Evolutionary conservation across 2,113 vertebrate species (phyloP), one percentile per base, ranked within the genome.

Genomic region (Pardalotus punctatus): DNA sequence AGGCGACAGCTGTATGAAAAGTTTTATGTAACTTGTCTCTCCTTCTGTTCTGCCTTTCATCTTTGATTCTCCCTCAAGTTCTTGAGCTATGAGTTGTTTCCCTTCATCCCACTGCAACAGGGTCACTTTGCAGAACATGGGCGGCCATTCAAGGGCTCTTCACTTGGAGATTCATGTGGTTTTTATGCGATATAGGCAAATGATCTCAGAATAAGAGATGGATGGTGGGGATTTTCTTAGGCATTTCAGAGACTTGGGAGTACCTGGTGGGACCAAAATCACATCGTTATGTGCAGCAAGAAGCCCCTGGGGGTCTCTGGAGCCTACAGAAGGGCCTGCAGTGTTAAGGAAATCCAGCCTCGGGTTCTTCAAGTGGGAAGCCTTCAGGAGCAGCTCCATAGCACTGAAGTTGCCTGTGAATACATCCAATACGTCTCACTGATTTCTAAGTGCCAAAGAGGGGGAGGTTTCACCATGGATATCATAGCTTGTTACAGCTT

Each of bases 101-200:
- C 17, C 12, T 38, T 67, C 25, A 42, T 67, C 29, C 38, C 14
- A 33, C 17, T 72, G 20, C 11, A 50, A 12, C 1, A 47, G 17
- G 45, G 11, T 83, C 7, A 35, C 80, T 93, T 82, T 67, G 28
- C 8, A 58, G 57, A 72, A 18, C 8, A 6, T 0, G 0, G 6
- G 7, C 45, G 21, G 27, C 18, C 0, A 0, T 50, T 61, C 22
- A 62, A 76, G 43, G 17, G 9, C 67, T 6, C 7, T 51, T 76
- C 14, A 24, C 19, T 11, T 3, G 11, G 14, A 80, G 16, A 0
- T 77, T 28, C 27, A 1, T 47, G 14, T 27, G n/a, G 2, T 14
- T 43, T 72, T 86, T 65, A 14, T 17, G 22, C 29, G 7, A 53
- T 45, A 29, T 11, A 5, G 9, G 12, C 14, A 86, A 69, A 83